Evolutionary conservation across 2,113 vertebrate genomes (phyloP).

Genomic region (Leuciscus idus): DNA sequence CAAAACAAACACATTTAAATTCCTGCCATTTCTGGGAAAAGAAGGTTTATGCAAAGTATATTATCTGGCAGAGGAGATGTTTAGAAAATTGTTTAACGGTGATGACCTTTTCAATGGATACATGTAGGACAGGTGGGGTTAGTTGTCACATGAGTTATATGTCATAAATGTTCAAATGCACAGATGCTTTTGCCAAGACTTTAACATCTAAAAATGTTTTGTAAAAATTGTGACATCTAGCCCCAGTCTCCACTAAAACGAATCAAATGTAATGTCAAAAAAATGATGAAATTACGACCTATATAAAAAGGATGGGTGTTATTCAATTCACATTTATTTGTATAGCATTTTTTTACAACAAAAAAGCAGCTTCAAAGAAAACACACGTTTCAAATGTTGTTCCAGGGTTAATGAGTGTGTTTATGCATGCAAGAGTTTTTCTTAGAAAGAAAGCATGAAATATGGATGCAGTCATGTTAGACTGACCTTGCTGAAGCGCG

Average conservation of each 20-base stretch:
- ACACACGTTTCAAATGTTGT: too few species aligned
- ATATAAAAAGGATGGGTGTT: neutral
- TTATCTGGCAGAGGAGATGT: neutral
- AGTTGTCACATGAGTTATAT: neutral
- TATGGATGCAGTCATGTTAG: neutral
- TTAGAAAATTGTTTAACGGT: neutral
- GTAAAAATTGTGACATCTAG: neutral
- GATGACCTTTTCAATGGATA: neutral
- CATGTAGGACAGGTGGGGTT: neutral
- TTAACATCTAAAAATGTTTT: neutral
- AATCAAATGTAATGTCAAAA: neutral
- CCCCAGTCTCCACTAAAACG: neutral
- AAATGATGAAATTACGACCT: neutral
- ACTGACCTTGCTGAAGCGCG: slow-evolving; percentile 91
- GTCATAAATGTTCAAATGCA: neutral
- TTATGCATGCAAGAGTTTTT: neutral
- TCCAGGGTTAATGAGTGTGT: neutral
- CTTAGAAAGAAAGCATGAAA: neutral
- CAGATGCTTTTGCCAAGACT: neutral
- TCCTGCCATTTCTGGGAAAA: neutral
- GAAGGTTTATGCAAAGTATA: neutral
- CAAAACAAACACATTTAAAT: slow-evolving; percentile 5
- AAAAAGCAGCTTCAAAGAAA: too few species aligned
- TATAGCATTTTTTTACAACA: too few species aligned
- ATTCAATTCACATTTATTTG: too few species aligned